Conservation (phyloP, 2,797 vertebrate genomes). For the Gallirallus australis region DNA sequence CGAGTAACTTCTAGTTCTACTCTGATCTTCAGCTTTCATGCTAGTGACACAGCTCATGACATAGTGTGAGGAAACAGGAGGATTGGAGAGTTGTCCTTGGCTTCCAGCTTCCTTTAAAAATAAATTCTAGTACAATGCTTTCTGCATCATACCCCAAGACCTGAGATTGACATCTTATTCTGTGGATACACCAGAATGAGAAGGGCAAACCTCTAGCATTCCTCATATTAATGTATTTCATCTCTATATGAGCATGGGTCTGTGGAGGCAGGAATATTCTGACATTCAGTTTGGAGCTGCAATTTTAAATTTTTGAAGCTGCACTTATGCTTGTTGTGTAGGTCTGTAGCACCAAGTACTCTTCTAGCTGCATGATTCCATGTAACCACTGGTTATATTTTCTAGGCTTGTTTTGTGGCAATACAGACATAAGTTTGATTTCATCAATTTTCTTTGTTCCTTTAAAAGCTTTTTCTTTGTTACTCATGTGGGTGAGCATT, state of each 20-base stretch:
- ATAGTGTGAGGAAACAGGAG: background rate
- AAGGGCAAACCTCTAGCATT: background rate
- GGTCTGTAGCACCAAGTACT: background rate
- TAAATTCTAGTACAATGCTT: background rate
- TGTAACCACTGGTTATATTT: background rate
- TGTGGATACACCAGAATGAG: background rate
- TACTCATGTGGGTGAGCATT: background rate
- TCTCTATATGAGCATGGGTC: background rate
- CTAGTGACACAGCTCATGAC: background rate
- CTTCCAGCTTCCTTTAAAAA: background rate
- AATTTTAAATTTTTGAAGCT: background rate
- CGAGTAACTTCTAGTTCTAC: background rate
- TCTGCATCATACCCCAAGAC: background rate
- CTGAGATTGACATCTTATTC: background rate
- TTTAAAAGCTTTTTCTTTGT: background rate
- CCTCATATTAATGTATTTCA: background rate
- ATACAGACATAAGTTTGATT: background rate
- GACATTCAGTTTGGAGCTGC: background rate
- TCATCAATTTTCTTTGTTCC: background rate
- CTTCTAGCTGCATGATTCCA: background rate
- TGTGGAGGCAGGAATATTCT: background rate
- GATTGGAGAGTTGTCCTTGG: background rate
- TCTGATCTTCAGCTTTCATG: background rate
- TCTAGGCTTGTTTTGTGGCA: background rate
- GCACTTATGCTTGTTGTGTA: fast-evolving